These are phyloP conservation scores for Oceanodroma leucorhoa DNA, from an alignment of 2,797 vertebrate species.

Conservation along the genomic window DNA sequence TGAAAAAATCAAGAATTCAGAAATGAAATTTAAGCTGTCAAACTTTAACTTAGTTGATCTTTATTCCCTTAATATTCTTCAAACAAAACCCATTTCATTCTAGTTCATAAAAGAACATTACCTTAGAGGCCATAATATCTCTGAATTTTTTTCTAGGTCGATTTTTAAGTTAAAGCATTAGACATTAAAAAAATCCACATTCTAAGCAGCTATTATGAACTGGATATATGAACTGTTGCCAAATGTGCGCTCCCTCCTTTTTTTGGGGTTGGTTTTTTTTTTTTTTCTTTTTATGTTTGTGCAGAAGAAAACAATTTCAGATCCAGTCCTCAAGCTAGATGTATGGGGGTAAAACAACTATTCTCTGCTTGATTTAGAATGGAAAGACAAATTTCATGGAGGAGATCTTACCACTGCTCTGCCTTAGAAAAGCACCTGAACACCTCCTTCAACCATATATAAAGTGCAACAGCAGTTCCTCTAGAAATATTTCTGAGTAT, in stretches of 20 bases:
- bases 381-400: neutral
- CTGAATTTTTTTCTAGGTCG: slow-evolving; percentile 44
- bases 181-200: neutral
- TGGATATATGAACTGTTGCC: neutral
- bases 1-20: slow-evolving; percentile 68
- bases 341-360: neutral
- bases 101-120: slow-evolving; percentile 69
- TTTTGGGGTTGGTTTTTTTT: neutral
- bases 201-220: slow-evolving; percentile 10
- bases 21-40: slow-evolving; percentile 77
- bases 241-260: neutral
- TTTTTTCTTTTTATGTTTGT: neutral
- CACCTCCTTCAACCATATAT: neutral
- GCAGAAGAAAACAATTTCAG: neutral
- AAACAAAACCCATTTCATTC: slow-evolving; percentile 63
- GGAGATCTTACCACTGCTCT: neutral
- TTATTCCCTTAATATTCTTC: slow-evolving; percentile 76
- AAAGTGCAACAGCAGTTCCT: neutral
- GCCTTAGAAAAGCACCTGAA: neutral
- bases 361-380: neutral
- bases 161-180: slow-evolving; percentile 57
- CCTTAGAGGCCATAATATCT: slow-evolving; percentile 53
- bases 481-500: neutral
- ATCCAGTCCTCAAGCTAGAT: neutral
- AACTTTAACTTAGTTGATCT: slow-evolving; percentile 71